Evolutionary conservation across 1,140 invertebrate species (phyloP).

Genomic region (Frieseomelitta varia): DNA sequence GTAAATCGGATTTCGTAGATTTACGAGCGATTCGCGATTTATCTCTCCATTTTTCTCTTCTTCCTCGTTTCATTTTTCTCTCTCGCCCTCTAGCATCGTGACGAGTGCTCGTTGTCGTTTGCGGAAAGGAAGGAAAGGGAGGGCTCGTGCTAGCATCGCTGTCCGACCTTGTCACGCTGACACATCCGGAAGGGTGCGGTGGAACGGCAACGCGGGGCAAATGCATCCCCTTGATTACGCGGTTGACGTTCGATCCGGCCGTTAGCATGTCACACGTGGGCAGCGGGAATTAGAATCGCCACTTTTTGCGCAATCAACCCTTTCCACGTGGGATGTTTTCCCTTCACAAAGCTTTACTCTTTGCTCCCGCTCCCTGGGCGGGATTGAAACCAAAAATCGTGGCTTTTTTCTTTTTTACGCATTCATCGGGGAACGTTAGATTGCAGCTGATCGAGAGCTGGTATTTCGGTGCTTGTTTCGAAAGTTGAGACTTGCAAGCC

Average conservation of each 20-base stretch:
- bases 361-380: no score
- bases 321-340: no score
- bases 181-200: slow-evolving; percentile 79
- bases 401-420: neutral
- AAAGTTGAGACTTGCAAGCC: neutral
- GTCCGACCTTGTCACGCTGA: slow-evolving; percentile 67
- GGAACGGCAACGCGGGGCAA: slow-evolving; percentile 62
- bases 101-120: neutral
- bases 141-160: slow-evolving; percentile 53
- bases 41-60: neutral
- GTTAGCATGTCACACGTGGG: slow-evolving; percentile 10
- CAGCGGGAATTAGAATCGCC: slow-evolving; percentile 5
- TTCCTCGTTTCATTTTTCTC: no score
- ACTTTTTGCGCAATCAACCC: no score
- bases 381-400: neutral
- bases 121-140: slow-evolving; percentile 26
- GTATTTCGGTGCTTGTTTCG: neutral
- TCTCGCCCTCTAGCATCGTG: neutral
- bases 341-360: no score
- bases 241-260: slow-evolving; percentile 66
- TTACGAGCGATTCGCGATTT: slow-evolving; percentile 1
- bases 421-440: no score
- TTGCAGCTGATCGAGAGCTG: neutral
- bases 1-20: slow-evolving; percentile 19
- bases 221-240: slow-evolving; percentile 79